Evolutionary conservation across 2,797 vertebrate species (phyloP).

Genomic region (Echiichthys vipera): DNA sequence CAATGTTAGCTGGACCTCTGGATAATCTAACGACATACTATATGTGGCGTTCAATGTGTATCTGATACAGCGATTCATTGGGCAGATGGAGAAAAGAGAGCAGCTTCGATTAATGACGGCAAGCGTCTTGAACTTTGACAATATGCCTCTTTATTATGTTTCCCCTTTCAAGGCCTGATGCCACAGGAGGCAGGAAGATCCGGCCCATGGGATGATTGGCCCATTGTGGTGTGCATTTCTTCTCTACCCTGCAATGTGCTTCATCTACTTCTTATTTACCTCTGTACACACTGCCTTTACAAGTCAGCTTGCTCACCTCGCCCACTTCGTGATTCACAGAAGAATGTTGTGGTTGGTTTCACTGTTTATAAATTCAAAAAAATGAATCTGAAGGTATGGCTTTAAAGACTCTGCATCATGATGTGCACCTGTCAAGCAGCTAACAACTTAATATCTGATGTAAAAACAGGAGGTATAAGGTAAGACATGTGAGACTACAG

Average conservation of each 20-base stretch:
- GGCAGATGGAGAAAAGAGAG: constrained; percentile 37
- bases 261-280: constrained; percentile 28
- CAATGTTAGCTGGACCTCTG: constrained; percentile 14
- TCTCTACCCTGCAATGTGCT: constrained; percentile 31
- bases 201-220: constrained; percentile 59
- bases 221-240: constrained; percentile 42
- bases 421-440: constrained; percentile 6
- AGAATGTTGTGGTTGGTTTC: neutral
- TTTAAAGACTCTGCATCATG: neutral
- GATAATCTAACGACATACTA: constrained; percentile 8
- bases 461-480: neutral
- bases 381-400: neutral
- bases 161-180: constrained; percentile 59
- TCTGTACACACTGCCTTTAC: neutral
- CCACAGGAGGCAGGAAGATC: constrained; percentile 51
- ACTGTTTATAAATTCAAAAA: constrained; percentile 13
- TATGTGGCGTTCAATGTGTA: constrained; percentile 19
- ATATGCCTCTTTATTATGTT: constrained; percentile 63
- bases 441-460: neutral
- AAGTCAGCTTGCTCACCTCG: neutral
- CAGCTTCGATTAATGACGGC: constrained; percentile 51
- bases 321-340: constrained; percentile 5
- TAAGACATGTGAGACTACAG: neutral
- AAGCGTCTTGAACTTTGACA: constrained; percentile 69
- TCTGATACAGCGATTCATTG: constrained; percentile 43